Conservation (phyloP, 2,888 invertebrate genomes). For the Leptopilina syphax region DNA sequence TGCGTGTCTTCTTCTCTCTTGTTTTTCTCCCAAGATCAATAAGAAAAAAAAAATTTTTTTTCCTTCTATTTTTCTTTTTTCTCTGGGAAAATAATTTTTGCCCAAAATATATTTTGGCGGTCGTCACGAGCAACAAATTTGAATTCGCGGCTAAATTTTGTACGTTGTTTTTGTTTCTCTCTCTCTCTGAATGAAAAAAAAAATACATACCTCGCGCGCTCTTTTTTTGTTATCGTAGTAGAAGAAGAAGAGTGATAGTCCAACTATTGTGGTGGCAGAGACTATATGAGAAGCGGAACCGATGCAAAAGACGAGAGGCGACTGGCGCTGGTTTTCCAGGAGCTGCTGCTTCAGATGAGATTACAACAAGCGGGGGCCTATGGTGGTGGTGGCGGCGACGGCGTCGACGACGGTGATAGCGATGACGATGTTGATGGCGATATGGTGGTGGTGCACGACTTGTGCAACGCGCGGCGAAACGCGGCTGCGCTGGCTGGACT, state of each 20-base stretch:
- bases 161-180: constrained; percentile 11
- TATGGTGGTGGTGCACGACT: constrained; percentile 59
- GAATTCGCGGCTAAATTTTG: constrained; percentile 23
- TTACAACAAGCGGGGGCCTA: constrained; percentile 17
- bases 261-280: neutral
- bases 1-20: constrained; percentile 4
- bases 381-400: constrained; percentile 55
- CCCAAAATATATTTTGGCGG: neutral
- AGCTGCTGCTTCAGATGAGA: constrained; percentile 46
- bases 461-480: constrained; percentile 51
- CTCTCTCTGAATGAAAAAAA: too few relatives aligned
- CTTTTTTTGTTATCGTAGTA: neutral
- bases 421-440: constrained; percentile 56
- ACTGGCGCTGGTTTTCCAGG: constrained; percentile 51
- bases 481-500: constrained; percentile 64
- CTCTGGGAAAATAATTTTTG: neutral
- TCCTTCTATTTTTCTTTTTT: neutral
- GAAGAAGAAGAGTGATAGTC: neutral
- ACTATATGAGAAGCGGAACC: constrained; percentile 43
- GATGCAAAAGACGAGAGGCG: constrained; percentile 45
- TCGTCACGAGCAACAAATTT: neutral
- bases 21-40: neutral
- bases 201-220: constrained; percentile 38
- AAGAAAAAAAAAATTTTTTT: constrained; percentile 1
- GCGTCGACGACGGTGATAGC: constrained; percentile 53